phyloP scores from a whole-genome alignment of 2,888 invertebrate genomes.

The Pyralis farinalis region DNA sequence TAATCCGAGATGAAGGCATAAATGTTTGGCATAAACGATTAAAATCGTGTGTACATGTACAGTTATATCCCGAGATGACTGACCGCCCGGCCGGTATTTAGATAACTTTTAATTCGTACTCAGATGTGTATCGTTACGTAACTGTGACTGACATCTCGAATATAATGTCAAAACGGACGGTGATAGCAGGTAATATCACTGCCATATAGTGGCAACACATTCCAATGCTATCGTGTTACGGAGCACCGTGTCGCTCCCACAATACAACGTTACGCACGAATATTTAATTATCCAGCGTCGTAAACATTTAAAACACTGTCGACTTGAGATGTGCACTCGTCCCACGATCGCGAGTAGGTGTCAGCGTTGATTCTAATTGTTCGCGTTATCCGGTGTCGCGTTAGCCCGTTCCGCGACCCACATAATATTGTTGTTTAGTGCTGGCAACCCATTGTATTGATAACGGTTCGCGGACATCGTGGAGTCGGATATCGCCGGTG shows the following conservation, averaged over 20 bases:
- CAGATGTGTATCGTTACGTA: no score
- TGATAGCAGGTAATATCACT: no score
- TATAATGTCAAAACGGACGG: no score
- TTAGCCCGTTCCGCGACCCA: constrained; percentile 56
- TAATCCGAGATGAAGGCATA: no score
- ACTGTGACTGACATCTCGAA: no score
- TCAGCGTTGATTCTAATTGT: constrained; percentile 62
- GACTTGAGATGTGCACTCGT: constrained; percentile 35
- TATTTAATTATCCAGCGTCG: constrained; percentile 45
- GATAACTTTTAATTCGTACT: no score
- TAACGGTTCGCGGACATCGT: constrained; percentile 60
- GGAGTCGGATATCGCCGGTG: constrained; percentile 42
- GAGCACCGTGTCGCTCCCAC: constrained; percentile 36
- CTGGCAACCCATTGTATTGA: constrained; percentile 59
- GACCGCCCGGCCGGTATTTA: no score
- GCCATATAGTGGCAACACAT: constrained; percentile 24
- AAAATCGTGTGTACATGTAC: no score
- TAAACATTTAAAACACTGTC: constrained; percentile 40
- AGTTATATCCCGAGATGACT: no score
- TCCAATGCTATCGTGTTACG: constrained; percentile 51
- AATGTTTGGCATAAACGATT: no score
- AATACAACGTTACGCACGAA: constrained; percentile 29
- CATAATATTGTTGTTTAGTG: constrained; percentile 62
- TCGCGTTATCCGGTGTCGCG: constrained; percentile 59
- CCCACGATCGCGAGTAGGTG: constrained; percentile 44